Conservation (phyloP, 2,888 invertebrate genomes). For the Masnerella sp. region DNA sequence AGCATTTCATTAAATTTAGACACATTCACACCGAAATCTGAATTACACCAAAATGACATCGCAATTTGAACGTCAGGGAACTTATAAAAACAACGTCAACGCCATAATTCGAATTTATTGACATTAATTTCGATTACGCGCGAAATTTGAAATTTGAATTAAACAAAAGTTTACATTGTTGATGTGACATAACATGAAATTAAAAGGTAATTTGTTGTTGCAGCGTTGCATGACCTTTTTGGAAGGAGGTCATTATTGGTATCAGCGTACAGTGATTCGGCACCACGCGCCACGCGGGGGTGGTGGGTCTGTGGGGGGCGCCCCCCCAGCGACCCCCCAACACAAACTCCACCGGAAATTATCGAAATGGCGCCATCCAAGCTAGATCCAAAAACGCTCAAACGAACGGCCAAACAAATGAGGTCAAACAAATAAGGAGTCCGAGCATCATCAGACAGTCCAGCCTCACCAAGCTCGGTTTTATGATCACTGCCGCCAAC, state of each 20-base stretch:
- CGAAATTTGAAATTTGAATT: slow-evolving; percentile 2
- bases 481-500: slow-evolving; percentile 81
- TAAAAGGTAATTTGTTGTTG: slow-evolving; percentile 50
- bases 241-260: slow-evolving; percentile 46
- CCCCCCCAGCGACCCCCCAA: slow-evolving; percentile 77
- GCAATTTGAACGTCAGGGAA: too few relatives aligned
- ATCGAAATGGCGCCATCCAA: slow-evolving; percentile 70
- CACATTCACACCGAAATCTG: neutral
- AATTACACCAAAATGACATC: too few relatives aligned
- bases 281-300: slow-evolving; percentile 77
- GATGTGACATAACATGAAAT: too few relatives aligned
- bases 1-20: too few relatives aligned
- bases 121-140: too few relatives aligned
- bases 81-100: too few relatives aligned
- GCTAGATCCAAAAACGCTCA: slow-evolving; percentile 69
- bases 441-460: slow-evolving; percentile 81
- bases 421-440: slow-evolving; percentile 76
- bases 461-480: slow-evolving; percentile 82
- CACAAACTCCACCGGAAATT: slow-evolving; percentile 70
- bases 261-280: slow-evolving; percentile 63
- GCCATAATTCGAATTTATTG: too few relatives aligned
- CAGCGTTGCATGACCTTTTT: slow-evolving; percentile 59
- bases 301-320: slow-evolving; percentile 77
- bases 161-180: too few relatives aligned
- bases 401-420: slow-evolving; percentile 68